phyloP scores from a whole-genome alignment of 2,888 invertebrate genomes.

The Leptopilina myrica region DNA sequence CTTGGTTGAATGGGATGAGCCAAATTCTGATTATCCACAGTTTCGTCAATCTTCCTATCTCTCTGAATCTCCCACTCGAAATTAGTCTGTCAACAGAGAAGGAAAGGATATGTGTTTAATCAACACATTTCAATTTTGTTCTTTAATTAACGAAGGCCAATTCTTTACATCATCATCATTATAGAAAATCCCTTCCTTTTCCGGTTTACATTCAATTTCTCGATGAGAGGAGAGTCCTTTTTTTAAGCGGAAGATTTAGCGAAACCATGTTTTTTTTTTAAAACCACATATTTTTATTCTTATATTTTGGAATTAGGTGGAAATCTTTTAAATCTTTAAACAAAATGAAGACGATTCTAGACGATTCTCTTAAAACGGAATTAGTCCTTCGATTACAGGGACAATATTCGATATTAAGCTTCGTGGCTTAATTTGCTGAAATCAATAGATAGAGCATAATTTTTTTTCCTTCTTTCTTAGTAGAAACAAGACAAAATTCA shows the following conservation, averaged over 20 bases:
- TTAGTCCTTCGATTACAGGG: background rate
- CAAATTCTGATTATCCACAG: constrained; percentile 66
- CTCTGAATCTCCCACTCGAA: constrained; percentile 77
- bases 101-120: constrained; percentile 79
- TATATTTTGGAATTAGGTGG: no score
- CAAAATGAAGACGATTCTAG: background rate
- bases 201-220: constrained; percentile 67
- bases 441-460: background rate
- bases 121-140: constrained; percentile 66
- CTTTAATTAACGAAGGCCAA: constrained; percentile 67
- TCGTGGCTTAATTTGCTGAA: background rate
- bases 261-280: constrained; percentile 57
- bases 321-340: no score
- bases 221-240: constrained; percentile 46
- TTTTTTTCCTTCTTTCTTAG: background rate
- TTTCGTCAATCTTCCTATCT: constrained; percentile 76
- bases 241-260: constrained; percentile 61
- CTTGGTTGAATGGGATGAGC: constrained; percentile 64
- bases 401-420: background rate
- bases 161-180: constrained; percentile 51
- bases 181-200: constrained; percentile 78
- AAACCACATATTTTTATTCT: background rate
- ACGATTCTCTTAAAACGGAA: background rate
- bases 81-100: constrained; percentile 84
- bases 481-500: background rate